Base-by-base conservation (phyloP, 2,113 vertebrate species). In the Epinephelus moara region DNA sequence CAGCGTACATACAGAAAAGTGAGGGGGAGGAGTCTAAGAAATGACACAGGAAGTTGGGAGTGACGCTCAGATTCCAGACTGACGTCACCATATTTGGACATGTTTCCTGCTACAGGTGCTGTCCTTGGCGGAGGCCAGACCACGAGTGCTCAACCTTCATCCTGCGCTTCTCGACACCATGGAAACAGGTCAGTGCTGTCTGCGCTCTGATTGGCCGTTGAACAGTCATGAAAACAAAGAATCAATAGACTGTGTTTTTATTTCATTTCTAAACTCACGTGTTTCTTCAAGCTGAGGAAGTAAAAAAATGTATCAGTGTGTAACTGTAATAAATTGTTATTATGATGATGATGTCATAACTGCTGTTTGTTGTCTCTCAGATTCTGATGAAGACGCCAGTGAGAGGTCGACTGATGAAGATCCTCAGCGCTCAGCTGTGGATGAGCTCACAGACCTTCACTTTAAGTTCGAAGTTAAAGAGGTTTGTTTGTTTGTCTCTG, bases 381-480 rank as follows among this genome's bases (percentile, higher is more conserved):
- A 95, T 55, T 94, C 95, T 2, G 95, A 95, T 1, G 95, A 94
- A 27, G 95, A 95, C 25, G 19, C 50, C 40, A 93, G 93, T 40
- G 94, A 94, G 72, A 89, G 40, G 67, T 90, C 94, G 1, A 37
- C 73, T 0, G 91, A 94, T 17, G 94, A 95, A 13, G 94, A 94
- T 0, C 82, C 67, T 0, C 93, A 91, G 72, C 83, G 63, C 61
- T 64, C 60, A 0, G 56, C 78, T 8, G 18, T 47, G 69, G 97
- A 98, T 78, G 98, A 99, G 1, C 95, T 99, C 68, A 96, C 95
- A 1, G 95, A 96, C 75, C 84, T 99, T 50, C 94, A 96, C n/a
- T 90, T 99, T 77, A 97, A 96, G 81, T 99, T 99, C 92, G 98
- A 99, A 96, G 94, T 99, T 81, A 97, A 95, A 95, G 96, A 96